Evolutionary conservation across 2,113 vertebrate genomes (phyloP).

Genomic region (Pollimyrus isidori): DNA sequence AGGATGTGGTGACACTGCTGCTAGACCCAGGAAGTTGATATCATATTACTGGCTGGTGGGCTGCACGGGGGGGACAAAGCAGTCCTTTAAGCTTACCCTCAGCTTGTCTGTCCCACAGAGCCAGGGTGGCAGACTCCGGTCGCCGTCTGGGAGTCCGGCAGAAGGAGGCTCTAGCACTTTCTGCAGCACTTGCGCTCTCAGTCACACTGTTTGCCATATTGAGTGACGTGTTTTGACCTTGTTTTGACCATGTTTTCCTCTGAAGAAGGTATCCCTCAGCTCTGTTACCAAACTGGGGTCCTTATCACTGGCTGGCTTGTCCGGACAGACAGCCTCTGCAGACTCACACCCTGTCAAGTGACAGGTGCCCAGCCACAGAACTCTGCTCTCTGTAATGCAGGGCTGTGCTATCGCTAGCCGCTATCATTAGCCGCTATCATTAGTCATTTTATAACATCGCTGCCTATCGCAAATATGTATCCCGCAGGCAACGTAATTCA

Average conservation of each 20-base stretch:
- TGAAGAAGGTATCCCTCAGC: neutral
- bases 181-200: neutral
- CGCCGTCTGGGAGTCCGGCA: neutral
- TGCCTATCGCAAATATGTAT: neutral
- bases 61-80: neutral
- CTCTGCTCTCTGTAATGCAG: neutral
- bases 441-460: neutral
- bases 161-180: neutral
- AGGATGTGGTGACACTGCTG: conserved; percentile 5
- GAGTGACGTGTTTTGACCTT: neutral
- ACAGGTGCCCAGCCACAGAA: neutral
- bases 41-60: conserved; percentile 24
- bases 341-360: neutral
- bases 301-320: neutral
- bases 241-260: neutral
- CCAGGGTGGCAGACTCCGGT: neutral
- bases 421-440: neutral
- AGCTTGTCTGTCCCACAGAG: neutral
- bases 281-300: neutral
- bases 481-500: neutral
- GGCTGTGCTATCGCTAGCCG: neutral
- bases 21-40: conserved; percentile 35
- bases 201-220: neutral
- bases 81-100: neutral
- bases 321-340: neutral